Evolutionary conservation across 92 coral and sea anemone species (phyloP).

Genomic region (Galaxea fascicularis): DNA sequence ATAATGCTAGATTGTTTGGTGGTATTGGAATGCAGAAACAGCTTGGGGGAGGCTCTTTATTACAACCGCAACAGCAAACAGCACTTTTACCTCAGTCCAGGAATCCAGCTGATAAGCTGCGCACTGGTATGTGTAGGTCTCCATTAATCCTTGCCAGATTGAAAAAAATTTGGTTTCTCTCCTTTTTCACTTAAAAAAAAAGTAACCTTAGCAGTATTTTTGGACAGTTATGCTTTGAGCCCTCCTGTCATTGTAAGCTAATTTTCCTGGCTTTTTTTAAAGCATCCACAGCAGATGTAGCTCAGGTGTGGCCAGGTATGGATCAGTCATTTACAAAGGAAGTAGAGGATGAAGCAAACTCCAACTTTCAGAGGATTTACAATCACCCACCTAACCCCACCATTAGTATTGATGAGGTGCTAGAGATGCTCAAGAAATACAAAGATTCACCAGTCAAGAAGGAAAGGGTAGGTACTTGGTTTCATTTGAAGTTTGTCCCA

Average conservation of each 20-base stretch:
- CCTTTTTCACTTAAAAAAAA: no score
- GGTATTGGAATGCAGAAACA: constrained; percentile 81
- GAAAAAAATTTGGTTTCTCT: no score
- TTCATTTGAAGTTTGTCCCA: background rate
- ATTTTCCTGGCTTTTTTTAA: background rate
- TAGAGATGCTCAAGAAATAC: constrained; percentile 96
- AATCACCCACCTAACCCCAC: constrained; percentile 99
- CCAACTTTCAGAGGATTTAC: constrained; percentile 96
- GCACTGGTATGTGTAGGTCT: constrained; percentile 72
- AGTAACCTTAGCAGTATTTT: no score
- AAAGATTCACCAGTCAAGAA: constrained; percentile 92
- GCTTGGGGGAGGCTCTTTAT: constrained; percentile 70
- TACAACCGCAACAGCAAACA: constrained; percentile 72
- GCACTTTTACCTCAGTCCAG: constrained; percentile 49
- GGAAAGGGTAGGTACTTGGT: constrained; percentile 73
- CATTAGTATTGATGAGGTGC: constrained; percentile 95
- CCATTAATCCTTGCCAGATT: background rate
- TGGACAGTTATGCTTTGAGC: no score
- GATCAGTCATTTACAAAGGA: constrained; percentile 95
- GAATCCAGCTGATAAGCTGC: constrained; percentile 80
- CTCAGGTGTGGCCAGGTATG: constrained; percentile 99
- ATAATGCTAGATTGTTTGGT: constrained; percentile 73
- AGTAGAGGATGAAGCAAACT: constrained; percentile 97
- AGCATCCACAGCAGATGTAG: constrained; percentile 80
- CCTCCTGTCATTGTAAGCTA: background rate